Evolutionary conservation across 2,888 invertebrate genomes (phyloP).

Genomic region (Capitulum mitella): DNA sequence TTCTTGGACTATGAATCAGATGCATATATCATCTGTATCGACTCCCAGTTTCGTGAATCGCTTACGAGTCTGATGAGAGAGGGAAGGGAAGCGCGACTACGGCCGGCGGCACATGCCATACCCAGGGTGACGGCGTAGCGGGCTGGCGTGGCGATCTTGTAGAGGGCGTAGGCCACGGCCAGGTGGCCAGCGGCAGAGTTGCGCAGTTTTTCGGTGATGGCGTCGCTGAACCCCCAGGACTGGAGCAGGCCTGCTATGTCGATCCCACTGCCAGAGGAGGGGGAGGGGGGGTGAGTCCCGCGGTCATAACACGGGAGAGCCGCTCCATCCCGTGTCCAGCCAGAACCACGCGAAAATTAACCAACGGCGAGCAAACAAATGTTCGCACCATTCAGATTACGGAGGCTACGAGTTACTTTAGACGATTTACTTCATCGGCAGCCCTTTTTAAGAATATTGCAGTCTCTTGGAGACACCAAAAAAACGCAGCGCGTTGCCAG

Average conservation of each 20-base stretch:
- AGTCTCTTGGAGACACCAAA: slow-evolving; percentile 23
- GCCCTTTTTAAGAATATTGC: slow-evolving; percentile 8
- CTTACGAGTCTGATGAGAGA: too few species aligned
- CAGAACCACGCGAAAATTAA: neutral
- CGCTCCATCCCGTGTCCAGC: neutral
- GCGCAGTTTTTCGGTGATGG: slow-evolving; percentile 63
- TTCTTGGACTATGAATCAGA: too few species aligned
- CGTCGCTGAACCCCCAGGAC: slow-evolving; percentile 67
- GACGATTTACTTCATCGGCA: slow-evolving; percentile 4
- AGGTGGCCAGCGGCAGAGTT: slow-evolving; percentile 76
- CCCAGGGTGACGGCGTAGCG: slow-evolving; percentile 66
- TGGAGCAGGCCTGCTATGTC: slow-evolving; percentile 76
- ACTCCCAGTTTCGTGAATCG: too few species aligned
- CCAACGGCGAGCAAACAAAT: too few species aligned
- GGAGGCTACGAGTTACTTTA: too few species aligned
- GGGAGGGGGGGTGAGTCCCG: too few species aligned
- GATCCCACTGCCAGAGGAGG: slow-evolving; percentile 79
- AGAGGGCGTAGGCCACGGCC: slow-evolving; percentile 83
- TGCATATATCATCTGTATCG: too few species aligned
- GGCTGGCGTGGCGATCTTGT: slow-evolving; percentile 84
- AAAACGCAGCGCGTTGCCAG: neutral
- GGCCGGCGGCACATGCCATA: too few species aligned
- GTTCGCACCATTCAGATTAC: too few species aligned
- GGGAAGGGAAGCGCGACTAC: too few species aligned
- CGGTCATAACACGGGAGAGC: too few species aligned